Conservation (phyloP, 2,797 vertebrate genomes). For the Chloroceryle inda region DNA sequence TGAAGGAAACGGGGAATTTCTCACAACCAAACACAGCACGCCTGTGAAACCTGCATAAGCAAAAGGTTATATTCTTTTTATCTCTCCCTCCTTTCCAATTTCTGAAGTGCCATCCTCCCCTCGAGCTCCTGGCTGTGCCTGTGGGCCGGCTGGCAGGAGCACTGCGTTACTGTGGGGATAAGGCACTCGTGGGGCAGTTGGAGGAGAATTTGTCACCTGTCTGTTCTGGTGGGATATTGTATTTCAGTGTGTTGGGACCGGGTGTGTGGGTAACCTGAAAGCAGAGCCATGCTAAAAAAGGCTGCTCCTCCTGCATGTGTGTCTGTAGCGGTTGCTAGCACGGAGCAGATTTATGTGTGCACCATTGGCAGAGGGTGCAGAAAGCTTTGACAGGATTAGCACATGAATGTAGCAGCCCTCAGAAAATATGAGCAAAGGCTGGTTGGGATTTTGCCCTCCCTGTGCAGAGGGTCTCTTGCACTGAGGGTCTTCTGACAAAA, state of each 20-base stretch:
- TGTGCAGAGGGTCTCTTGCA: neutral
- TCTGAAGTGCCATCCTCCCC: neutral
- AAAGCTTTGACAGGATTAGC: slow-evolving; percentile 11
- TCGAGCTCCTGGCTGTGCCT: fast-evolving
- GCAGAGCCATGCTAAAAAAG: neutral
- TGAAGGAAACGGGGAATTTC: neutral
- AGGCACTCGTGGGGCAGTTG: neutral
- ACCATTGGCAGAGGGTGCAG: neutral
- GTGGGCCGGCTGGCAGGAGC: neutral
- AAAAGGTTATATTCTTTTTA: neutral
- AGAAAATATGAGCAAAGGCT: neutral
- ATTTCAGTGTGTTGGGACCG: neutral
- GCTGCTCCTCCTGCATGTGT: neutral
- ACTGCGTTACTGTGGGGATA: neutral
- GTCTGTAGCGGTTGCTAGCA: neutral
- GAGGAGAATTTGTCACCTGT: neutral
- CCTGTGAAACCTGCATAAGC: neutral
- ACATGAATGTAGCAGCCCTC: neutral
- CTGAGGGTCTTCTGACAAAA: neutral
- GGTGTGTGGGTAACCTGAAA: neutral
- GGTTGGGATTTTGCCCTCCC: neutral
- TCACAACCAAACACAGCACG: neutral
- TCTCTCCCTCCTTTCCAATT: neutral
- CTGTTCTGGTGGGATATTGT: neutral
- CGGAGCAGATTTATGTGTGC: neutral